Conservation (phyloP, 2,113 vertebrate genomes). For the Triplophysa rosa region DNA sequence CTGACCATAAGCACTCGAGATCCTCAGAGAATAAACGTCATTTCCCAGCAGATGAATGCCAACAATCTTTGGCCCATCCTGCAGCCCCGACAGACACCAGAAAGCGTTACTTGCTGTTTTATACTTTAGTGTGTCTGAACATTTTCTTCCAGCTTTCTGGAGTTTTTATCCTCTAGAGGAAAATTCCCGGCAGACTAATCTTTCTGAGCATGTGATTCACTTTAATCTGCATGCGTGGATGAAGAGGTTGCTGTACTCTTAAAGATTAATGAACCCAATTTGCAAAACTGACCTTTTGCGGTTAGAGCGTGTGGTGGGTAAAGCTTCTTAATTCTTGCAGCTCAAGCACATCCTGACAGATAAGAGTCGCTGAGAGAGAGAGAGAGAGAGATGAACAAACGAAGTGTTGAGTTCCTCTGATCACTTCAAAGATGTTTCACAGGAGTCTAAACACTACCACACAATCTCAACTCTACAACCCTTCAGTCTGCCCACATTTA, state of each 20-base stretch:
- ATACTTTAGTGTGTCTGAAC: neutral
- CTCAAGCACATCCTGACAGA: slow-evolving; percentile 62
- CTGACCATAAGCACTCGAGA: slow-evolving; percentile 2
- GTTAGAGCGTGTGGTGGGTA: slow-evolving; percentile 64
- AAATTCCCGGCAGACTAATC: slow-evolving; percentile 68
- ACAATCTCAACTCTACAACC: slow-evolving; percentile 28
- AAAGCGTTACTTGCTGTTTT: neutral
- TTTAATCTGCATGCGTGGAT: slow-evolving; percentile 74
- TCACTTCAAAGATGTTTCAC: slow-evolving; percentile 53
- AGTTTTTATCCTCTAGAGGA: slow-evolving; percentile 69
- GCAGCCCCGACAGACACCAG: neutral
- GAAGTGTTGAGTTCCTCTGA: slow-evolving; percentile 54
- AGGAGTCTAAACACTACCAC: neutral
- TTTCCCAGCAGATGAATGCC: slow-evolving; percentile 7
- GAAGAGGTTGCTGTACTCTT: slow-evolving; percentile 72
- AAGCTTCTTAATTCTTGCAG: slow-evolving; percentile 77
- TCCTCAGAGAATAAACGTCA: slow-evolving; percentile 59
- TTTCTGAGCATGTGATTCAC: slow-evolving; percentile 64
- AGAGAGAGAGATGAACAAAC: slow-evolving; percentile 47
- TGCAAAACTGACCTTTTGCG: slow-evolving; percentile 79
- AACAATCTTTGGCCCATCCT: neutral
- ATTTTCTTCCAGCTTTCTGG: slow-evolving; percentile 58
- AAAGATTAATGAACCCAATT: slow-evolving; percentile 83
- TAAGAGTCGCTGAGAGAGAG: slow-evolving; percentile 45
- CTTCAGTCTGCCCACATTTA: slow-evolving; percentile 18